Evolutionary conservation across 53 echinoderm and acorn worm genomes (phyloP), one percentile per base, ranked within the genome.

Genomic region (Holothuria leucospilota): DNA sequence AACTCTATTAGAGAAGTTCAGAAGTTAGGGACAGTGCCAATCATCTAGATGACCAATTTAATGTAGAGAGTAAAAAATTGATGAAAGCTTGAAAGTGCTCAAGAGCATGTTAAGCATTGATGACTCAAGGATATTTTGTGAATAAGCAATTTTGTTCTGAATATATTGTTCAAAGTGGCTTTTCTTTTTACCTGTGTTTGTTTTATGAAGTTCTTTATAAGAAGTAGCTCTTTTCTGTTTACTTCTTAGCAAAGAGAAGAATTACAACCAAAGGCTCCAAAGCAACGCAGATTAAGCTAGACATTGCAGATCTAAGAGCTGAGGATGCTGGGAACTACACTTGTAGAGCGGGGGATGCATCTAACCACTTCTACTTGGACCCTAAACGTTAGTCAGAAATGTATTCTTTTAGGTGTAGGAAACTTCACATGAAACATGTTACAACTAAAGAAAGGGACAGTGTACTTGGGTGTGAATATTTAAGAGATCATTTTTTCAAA

Each of bases 281-380:
- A 34, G 41, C 21, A 20, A 60, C 39, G 26, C 62, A 77, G 49
- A 86, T 77, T 34, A 86, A 77, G 49, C 69, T 91, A 7, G 87
- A 66, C 69, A 91, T 91, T 40, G 62, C 34, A 42, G 34, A 60
- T 10, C 60, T 91, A 14, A 29, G 13, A 24, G 39, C 51, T 0
- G 82, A 63, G 1, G 90, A 91, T 75, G 71, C 87, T n/a, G 96
- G 96, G 29, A 49, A 75, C 16, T 93, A 93, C 56, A 89, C 87
- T 53, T 96, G 96, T 39, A 75, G 86, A 29, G 90, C 92, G 10
- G 93, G 91, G 16, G 89, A 94, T 23, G 62, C 89, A 14, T 86
- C 91, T 20, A 94, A 87, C 60, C 63, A 77, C 59, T 93, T 92
- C 82, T 68, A 84, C 23, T 41, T 96, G 61, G 64, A 86, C 20